Evolutionary conservation across 2,888 invertebrate species (phyloP).

Genomic region (Harpalus rufipes): DNA sequence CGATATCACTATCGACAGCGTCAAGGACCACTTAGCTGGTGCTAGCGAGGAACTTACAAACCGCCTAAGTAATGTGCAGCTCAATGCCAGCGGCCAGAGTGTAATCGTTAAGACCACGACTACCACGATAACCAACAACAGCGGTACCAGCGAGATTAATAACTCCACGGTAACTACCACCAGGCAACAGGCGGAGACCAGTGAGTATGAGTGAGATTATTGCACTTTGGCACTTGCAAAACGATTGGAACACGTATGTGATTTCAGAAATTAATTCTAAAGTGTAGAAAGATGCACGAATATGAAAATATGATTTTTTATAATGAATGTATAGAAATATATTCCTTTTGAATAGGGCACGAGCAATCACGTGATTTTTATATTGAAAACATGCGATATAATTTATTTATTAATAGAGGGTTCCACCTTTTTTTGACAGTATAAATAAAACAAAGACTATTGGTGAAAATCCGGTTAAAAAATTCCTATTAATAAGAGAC

Average conservation of each 20-base stretch:
- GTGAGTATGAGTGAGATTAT: constrained; percentile 76
- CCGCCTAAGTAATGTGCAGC: constrained; percentile 73
- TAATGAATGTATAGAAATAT: too few species aligned
- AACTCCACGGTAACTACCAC: constrained; percentile 77
- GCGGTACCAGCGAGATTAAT: constrained; percentile 74
- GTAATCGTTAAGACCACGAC: constrained; percentile 83
- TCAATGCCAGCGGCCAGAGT: constrained; percentile 74
- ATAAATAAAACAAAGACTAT: too few species aligned
- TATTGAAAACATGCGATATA: too few species aligned
- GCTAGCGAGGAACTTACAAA: constrained; percentile 75
- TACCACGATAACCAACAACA: constrained; percentile 80
- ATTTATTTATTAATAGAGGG: too few species aligned
- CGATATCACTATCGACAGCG: constrained; percentile 96
- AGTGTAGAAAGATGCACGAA: not conserved
- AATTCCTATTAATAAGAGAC: too few species aligned
- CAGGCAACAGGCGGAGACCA: constrained; percentile 76
- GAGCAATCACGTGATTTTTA: too few species aligned
- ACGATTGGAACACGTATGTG: not conserved
- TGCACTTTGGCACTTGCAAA: constrained; percentile 9
- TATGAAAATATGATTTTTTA: too few species aligned
- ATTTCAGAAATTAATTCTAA: not conserved
- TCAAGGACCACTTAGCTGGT: constrained; percentile 88
- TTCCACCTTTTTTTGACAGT: too few species aligned
- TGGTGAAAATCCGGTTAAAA: too few species aligned
- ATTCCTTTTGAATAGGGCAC: too few species aligned